Base-by-base conservation (phyloP, 2,113 vertebrate species). In the Rhipidura dahli region DNA sequence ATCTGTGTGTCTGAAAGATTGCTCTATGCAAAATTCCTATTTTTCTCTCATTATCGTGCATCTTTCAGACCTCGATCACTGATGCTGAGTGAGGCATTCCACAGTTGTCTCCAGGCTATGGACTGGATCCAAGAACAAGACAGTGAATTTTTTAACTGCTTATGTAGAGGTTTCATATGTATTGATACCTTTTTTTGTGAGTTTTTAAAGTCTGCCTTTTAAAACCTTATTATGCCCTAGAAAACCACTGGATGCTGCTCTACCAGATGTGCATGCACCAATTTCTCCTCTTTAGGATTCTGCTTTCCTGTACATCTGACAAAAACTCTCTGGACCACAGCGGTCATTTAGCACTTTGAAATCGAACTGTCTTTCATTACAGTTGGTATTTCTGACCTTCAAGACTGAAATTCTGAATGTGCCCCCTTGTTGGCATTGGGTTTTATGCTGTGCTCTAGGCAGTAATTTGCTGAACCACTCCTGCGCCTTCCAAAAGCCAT, bases 401-500 rank as follows among this genome's bases (percentile, higher is more conserved):
- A 73, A 85, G 83, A 72, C 65, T 40, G 24, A 95, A 95, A 90
- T 96, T 89, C 89, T 56, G 51, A 95, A 70, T 0, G 7, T 64
- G 45, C 40, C 69, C 54, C 59, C 73, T 80, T 30, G 59, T 65
- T 2, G 7, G 78, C 31, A 7, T 35, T 35, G 50, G 71, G 83
- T 47, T 91, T 94, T 89, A 18, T 33, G 80, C 8, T 68, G 40
- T 85, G 89, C 90, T 90, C 6, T 6, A 93, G 94, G 94, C 50
- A 56, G 76, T 87, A 87, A 96, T 97, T 95, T 93, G 89, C 95
- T 95, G 93, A 96, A 96, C 90, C 79, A 56, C 83, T 86, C 81
- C 28, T 42, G 73, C 80, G 79, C 66, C 75, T 96, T 96, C 89
- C 27, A 40, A 94, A 86, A 65, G 40, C 45, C 63, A 28, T 93